Evolutionary conservation across 2,888 invertebrate genomes (phyloP).

Genomic region (Gortyna flavago): DNA sequence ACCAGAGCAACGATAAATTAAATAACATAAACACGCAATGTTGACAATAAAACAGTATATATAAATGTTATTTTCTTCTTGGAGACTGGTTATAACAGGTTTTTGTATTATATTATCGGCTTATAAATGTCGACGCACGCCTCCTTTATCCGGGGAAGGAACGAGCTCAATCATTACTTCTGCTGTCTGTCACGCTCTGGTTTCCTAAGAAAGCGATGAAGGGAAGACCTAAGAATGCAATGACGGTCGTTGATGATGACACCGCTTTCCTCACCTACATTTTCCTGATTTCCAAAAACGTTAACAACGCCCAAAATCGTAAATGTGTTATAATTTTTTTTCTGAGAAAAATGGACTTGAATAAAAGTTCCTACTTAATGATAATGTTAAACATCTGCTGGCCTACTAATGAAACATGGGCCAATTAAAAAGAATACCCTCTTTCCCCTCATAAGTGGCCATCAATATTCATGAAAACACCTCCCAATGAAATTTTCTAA

Average conservation of each 20-base stretch:
- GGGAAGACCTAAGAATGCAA: too few species aligned
- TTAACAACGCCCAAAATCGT: neutral
- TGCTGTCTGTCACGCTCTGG: neutral
- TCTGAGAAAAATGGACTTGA: neutral
- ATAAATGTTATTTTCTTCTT: slow-evolving; percentile 47
- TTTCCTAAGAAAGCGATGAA: neutral
- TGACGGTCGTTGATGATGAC: neutral
- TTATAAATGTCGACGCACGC: slow-evolving; percentile 4
- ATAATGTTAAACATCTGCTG: slow-evolving; percentile 1
- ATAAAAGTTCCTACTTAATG: neutral
- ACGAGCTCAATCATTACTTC: neutral
- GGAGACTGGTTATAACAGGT: slow-evolving; percentile 34
- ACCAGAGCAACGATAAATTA: slow-evolving; percentile 34
- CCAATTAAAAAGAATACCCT: slow-evolving; percentile 27
- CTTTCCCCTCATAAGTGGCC: slow-evolving; percentile 24
- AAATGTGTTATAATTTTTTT: neutral
- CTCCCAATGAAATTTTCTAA: slow-evolving; percentile 23
- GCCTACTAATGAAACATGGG: slow-evolving; percentile 29
- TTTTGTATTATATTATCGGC: slow-evolving; percentile 5
- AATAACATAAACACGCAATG: slow-evolving; percentile 51
- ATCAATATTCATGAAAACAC: slow-evolving; percentile 44
- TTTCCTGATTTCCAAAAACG: neutral
- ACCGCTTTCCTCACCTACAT: neutral
- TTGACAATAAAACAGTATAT: slow-evolving; percentile 51
- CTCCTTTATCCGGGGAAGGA: neutral